Evolutionary conservation across 2,113 vertebrate species (phyloP).

Genomic region (Nycticryphes semicollaris): DNA sequence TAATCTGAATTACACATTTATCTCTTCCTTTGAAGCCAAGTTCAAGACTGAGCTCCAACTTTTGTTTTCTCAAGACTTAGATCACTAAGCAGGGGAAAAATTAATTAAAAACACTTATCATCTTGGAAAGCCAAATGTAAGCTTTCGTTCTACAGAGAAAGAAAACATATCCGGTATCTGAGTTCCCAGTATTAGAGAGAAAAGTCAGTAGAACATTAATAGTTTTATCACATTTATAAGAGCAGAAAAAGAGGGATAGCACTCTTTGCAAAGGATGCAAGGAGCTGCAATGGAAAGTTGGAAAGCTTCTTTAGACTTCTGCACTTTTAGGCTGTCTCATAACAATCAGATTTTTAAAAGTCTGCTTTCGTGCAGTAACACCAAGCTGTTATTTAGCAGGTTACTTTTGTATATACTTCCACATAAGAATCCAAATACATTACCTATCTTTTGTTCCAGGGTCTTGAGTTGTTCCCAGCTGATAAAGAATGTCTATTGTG

Average conservation of each 20-base stretch:
- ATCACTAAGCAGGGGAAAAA: not conserved
- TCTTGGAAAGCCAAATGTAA: not conserved
- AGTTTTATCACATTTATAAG: not conserved
- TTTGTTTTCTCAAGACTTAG: not conserved
- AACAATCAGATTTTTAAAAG: not conserved
- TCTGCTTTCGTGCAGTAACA: not conserved
- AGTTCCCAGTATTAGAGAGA: not conserved
- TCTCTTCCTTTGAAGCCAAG: not conserved
- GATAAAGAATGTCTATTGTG: conserved; percentile 98
- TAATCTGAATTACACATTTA: not conserved
- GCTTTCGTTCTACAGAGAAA: not conserved
- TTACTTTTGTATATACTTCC: not conserved
- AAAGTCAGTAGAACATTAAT: not conserved
- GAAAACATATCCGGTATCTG: not conserved
- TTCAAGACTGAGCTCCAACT: not conserved
- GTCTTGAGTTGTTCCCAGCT: conserved; percentile 97
- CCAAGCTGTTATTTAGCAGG: not conserved
- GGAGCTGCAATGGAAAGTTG: not conserved
- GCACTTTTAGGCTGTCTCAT: not conserved
- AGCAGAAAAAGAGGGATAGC: not conserved
- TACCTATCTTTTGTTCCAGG: conserved; percentile 97
- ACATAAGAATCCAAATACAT: conserved; percentile 13
- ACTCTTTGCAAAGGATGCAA: not conserved
- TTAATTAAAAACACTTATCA: not conserved
- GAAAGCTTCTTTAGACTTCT: not conserved